These are phyloP conservation scores for Eleginops maclovinus DNA, from an alignment of 2,113 vertebrate genomes.

Conservation along the genomic window DNA sequence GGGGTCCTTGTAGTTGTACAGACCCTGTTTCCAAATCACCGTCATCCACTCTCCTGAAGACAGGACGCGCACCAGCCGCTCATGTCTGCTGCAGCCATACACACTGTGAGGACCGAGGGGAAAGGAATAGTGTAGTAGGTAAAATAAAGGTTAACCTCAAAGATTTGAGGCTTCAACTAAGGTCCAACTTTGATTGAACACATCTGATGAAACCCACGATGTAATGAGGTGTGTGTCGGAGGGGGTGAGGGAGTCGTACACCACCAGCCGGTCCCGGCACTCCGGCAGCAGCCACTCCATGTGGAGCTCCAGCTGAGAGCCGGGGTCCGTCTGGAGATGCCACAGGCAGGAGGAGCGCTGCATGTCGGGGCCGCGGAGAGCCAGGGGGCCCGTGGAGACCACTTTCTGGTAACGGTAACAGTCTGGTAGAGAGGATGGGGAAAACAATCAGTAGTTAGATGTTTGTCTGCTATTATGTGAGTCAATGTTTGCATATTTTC, in stretches of 20 bases:
- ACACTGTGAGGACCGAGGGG: conserved; percentile 74
- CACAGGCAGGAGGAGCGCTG: conserved; percentile 89
- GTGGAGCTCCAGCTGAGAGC: conserved; percentile 88
- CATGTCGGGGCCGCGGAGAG: conserved; percentile 87
- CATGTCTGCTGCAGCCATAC: conserved; percentile 91
- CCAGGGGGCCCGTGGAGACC: conserved; percentile 68
- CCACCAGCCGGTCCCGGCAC: conserved; percentile 90
- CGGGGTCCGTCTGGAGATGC: conserved; percentile 87
- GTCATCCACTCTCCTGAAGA: conserved; percentile 91
- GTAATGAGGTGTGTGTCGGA: conserved; percentile 88
- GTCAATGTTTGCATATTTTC: too few relatives aligned
- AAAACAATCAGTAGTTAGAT: not conserved
- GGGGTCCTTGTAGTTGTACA: conserved; percentile 90
- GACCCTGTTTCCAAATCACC: conserved; percentile 93
- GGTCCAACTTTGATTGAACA: too few relatives aligned
- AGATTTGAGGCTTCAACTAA: too few relatives aligned
- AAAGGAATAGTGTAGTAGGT: too few relatives aligned
- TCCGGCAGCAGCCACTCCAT: conserved; percentile 90
- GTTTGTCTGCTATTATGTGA: not conserved
- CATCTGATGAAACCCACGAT: conserved; percentile 89
- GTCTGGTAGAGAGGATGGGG: conserved; percentile 74
- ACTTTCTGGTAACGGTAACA: conserved; percentile 90
- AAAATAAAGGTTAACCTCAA: too few relatives aligned
- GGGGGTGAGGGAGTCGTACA: conserved; percentile 87
- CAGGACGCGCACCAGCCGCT: conserved; percentile 86